Evolutionary conservation across 2,888 invertebrate species (phyloP).

Genomic region (Diaphora mendica): DNA sequence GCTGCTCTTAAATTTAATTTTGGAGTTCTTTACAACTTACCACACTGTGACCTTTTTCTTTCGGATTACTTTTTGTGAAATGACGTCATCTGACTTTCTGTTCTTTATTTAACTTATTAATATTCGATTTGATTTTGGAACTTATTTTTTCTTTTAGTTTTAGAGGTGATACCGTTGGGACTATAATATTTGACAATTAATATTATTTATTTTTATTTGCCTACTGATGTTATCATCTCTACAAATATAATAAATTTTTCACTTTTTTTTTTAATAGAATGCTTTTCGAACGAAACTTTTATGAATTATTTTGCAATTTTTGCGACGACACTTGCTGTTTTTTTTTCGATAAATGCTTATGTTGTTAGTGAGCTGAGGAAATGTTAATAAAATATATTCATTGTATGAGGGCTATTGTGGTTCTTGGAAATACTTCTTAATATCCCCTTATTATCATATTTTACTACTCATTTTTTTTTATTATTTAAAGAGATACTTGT

Average conservation of each 20-base stretch:
- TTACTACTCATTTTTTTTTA: background rate
- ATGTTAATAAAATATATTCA: conserved; percentile 15
- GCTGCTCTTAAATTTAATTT: background rate
- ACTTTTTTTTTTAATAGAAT: conserved; percentile 33
- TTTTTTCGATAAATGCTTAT: conserved; percentile 50
- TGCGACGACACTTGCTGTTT: conserved; percentile 34
- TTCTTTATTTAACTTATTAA: conserved; percentile 19
- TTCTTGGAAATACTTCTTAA: background rate
- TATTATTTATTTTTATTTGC: background rate
- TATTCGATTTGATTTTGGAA: conserved; percentile 4
- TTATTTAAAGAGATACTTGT: background rate
- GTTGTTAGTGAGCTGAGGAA: conserved; percentile 47
- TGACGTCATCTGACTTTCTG: conserved; percentile 27
- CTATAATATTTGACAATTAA: background rate
- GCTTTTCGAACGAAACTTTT: conserved; percentile 43
- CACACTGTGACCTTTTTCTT: background rate
- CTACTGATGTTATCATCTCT: conserved; percentile 20
- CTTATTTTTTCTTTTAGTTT: conserved; percentile 12
- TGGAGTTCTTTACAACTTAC: background rate
- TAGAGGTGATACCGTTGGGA: conserved; percentile 19
- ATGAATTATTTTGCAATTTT: conserved; percentile 51
- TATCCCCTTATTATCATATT: background rate
- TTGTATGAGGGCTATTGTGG: conserved; percentile 37
- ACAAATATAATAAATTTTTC: conserved; percentile 25
- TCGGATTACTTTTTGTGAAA: conserved; percentile 30